Conservation (phyloP, 2,797 vertebrate genomes). For the Gymnodraco acuticeps region DNA sequence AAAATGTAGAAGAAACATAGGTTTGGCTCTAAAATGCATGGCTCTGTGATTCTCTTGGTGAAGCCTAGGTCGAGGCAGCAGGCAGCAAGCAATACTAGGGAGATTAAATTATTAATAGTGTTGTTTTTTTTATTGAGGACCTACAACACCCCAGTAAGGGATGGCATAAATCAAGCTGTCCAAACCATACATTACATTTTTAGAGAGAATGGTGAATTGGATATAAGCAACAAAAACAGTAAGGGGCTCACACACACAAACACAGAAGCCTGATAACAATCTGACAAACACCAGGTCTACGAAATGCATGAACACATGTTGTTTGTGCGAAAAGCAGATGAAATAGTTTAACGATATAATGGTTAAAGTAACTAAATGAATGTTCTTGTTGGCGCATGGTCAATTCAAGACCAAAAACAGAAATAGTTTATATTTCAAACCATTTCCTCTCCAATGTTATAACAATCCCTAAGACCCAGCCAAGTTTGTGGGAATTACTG, state of each 20-base stretch:
- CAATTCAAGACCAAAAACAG: background rate
- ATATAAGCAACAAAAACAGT: conserved; percentile 28
- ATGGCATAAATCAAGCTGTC: conserved; percentile 66
- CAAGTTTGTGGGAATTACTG: no score
- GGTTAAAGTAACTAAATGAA: background rate
- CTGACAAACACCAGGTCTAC: background rate
- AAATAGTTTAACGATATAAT: background rate
- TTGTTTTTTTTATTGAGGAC: conserved; percentile 55
- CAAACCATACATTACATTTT: conserved; percentile 53
- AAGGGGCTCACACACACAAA: background rate
- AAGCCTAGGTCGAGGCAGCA: conserved; percentile 6
- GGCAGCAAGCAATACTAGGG: conserved; percentile 49
- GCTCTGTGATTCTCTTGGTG: conserved; percentile 1
- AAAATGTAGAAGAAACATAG: background rate
- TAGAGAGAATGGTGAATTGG: conserved; percentile 24
- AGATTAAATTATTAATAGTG: conserved; percentile 70
- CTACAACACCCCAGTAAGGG: conserved; percentile 51
- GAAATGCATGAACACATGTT: background rate
- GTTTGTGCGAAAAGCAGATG: background rate
- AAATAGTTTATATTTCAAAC: no score
- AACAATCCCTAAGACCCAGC: no score
- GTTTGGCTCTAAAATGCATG: background rate
- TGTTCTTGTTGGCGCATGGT: background rate
- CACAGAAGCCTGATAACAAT: background rate
- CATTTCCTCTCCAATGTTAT: no score